Evolutionary conservation across 2,113 vertebrate genomes (phyloP), one percentile per base, ranked within the genome.

Genomic region (Pygoscelis adeliae): DNA sequence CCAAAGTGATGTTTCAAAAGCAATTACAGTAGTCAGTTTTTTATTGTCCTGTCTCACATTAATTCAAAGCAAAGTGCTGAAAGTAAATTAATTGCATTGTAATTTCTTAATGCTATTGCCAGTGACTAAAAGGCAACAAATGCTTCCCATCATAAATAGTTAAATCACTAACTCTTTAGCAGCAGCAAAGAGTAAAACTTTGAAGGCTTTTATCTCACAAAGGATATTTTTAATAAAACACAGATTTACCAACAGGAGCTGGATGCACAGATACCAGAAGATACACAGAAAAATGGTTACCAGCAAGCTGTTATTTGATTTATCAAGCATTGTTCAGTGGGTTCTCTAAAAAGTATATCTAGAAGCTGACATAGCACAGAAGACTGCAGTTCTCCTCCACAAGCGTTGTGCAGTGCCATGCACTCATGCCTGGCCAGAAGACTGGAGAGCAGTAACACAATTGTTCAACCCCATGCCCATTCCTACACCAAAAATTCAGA

Each of bases 1-100:
- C 17, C 34, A 82, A 94, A 96, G 66, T 36, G 22, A 67, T 29
- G 3, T 47, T 91, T 91, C 63, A 84, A 93, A 94, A 93, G 47
- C 23, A 76, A 49, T 83, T 53, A 70, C 40, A 62, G 36, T 17
- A 79, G 44, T 29, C 50, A 36, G 23, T 66, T 80, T 49, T 72
- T 74, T 34, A 50, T 71, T 92, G 93, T 72, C 32, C 34, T 53
- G 11, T 53, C 6, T 19, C 23, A 40, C 8, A 36, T 46, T 58
- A 72, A 84, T 74, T 73, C 47, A 87, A 95, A 93, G 25, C 34
- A 78, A 84, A 0, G 2, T 55, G 67, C 29, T 77, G 58, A 50
- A 90, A 87, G 40, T 74, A 46, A 89, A 71, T 55, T 25, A 46
- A 27, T 32, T 59, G 56, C 74, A 29, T 2, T 30, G 8, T 55